Conservation (phyloP, 2,888 invertebrate species). For the Andrena camellia region DNA sequence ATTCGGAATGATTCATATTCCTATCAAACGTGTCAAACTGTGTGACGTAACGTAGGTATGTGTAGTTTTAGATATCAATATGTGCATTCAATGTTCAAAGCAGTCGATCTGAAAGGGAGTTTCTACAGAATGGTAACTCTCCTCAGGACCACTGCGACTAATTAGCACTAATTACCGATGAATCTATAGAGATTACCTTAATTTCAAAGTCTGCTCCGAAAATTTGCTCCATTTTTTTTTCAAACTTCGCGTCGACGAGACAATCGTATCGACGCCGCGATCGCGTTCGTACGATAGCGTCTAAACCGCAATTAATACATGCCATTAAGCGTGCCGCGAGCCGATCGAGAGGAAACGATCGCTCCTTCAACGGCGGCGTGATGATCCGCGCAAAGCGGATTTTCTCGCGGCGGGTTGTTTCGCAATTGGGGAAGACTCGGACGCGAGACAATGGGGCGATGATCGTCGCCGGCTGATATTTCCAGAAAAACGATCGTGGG, state of each 20-base stretch:
- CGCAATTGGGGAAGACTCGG: slow-evolving; percentile 33
- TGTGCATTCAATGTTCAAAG: too few species aligned
- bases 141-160: too few species aligned
- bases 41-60: too few species aligned
- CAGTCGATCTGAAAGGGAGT: too few species aligned
- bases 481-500: slow-evolving; percentile 38
- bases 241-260: not conserved
- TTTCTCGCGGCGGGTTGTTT: slow-evolving; percentile 15
- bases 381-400: not conserved
- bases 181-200: too few species aligned
- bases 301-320: slow-evolving; percentile 26
- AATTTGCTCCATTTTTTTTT: not conserved
- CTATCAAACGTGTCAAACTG: too few species aligned
- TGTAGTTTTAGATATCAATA: too few species aligned
- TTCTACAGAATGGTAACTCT: too few species aligned
- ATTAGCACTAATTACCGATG: too few species aligned
- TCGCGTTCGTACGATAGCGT: not conserved
- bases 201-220: not conserved
- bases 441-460: slow-evolving; percentile 24
- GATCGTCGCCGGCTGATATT: slow-evolving; percentile 24
- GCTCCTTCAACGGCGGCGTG: not conserved
- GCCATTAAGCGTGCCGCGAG: slow-evolving; percentile 3
- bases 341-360: slow-evolving; percentile 10
- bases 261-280: slow-evolving; percentile 26
- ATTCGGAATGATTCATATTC: too few species aligned